phyloP scores from a whole-genome alignment of 2,888 invertebrate species.

The Epirrhoe tristata region DNA sequence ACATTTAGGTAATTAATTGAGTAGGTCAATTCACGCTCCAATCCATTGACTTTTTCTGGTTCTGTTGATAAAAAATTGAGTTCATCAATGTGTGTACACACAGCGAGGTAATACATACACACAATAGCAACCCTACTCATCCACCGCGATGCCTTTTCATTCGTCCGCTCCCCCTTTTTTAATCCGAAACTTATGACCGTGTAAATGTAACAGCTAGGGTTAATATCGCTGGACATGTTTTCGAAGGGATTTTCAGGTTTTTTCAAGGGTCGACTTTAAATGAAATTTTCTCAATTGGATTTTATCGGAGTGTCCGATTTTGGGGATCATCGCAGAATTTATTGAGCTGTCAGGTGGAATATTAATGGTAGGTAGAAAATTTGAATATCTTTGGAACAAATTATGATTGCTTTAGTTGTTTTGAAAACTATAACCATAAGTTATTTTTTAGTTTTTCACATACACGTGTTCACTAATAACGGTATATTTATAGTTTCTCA shows the following conservation, averaged over 20 bases:
- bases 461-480: no score
- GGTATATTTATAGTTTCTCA: no score
- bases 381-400: not conserved
- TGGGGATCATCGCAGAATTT: conserved; percentile 34
- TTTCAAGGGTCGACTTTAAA: conserved; percentile 47
- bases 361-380: conserved; percentile 3
- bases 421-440: no score
- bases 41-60: no score
- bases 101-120: conserved; percentile 29
- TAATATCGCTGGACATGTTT: conserved; percentile 71
- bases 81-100: conserved; percentile 19
- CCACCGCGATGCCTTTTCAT: conserved; percentile 48
- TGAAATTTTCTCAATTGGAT: conserved; percentile 45
- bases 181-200: conserved; percentile 79
- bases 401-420: not conserved
- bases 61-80: not conserved
- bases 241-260: conserved; percentile 50
- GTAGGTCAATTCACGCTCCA: no score
- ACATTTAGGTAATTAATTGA: no score
- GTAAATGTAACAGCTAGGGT: conserved; percentile 71
- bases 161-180: conserved; percentile 62
- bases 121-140: conserved; percentile 44
- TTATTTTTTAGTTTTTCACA: no score
- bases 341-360: conserved; percentile 30
- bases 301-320: conserved; percentile 34